Base-by-base conservation (phyloP, 2,888 invertebrate species). In the Leptogaster cylindrica region DNA sequence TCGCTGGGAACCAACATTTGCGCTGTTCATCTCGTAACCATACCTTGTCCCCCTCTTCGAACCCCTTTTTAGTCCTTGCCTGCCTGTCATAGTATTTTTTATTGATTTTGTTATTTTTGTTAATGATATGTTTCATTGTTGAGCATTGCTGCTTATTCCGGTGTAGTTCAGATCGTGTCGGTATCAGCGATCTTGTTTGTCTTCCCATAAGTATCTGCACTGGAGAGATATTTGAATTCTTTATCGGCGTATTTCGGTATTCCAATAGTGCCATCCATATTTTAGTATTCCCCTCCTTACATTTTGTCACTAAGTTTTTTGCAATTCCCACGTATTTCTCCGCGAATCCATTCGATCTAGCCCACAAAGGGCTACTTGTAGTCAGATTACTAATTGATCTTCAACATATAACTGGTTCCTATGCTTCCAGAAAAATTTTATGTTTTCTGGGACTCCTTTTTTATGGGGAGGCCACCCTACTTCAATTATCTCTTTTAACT, bases 361-460 rank as follows among this genome's bases (percentile, higher is more conserved):
- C 27, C 27, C 27, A 50, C 61, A 55, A 61, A 16, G 74, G 74
- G 68, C 72, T 73, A 2, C 67, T 68, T 2, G 68, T 70, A 10
- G 52, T 44, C 33, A 65, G 20, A 65, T 50, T 50, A 65, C 12
- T 39, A 65, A 14, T 10, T 20, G 6, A 16, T 65, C 14, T 5
- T 65, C 65, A 8, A 65, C 3, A 12, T 14, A 25, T 50, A 50
- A 16, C 8, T 51, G 16, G 27, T 36, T 39, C 25, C n/a, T 65
- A 10, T 50, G 10, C 39, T 65, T 65, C 65, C 65, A 65, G 16
- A 33, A 51, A 50, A 23, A 48, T 16, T 50, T 65, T n/a, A 65
- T 36, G 12, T 39, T 25, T 20, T 65, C 51, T 5, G 12, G 12
- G 2, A 50, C 25, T 2, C n/a, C 10, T 50, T 33, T 36, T 25